Conservation (phyloP, 2,888 invertebrate species). For the Thera britannica region DNA sequence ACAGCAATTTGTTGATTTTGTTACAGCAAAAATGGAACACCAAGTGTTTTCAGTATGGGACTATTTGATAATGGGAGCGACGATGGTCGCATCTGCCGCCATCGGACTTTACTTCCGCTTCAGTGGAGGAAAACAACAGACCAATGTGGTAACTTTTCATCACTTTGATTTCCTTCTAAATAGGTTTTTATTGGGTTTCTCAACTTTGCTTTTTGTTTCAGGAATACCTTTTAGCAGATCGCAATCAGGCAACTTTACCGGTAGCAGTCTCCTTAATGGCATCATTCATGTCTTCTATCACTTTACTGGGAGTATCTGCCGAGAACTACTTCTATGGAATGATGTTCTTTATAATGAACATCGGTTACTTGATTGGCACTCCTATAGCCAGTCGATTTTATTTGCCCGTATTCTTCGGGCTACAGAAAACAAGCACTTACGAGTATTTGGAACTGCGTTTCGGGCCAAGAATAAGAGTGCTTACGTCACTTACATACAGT, state of each 20-base stretch:
- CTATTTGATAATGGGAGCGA: constrained; percentile 89
- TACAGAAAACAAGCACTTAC: constrained; percentile 94
- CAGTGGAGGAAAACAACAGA: constrained; percentile 93
- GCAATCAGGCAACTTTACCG: constrained; percentile 91
- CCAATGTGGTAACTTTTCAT: constrained; percentile 85
- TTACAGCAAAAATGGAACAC: constrained; percentile 50
- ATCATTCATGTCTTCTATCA: constrained; percentile 97
- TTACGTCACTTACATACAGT: constrained; percentile 93
- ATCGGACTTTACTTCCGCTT: constrained; percentile 95
- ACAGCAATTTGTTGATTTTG: background rate
- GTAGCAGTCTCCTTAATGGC: constrained; percentile 96
- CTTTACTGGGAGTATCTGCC: constrained; percentile 93
- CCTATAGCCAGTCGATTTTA: constrained; percentile 91
- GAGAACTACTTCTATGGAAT: constrained; percentile 94
- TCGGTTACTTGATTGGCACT: constrained; percentile 90
- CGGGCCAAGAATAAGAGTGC: constrained; percentile 89
- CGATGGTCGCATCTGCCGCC: constrained; percentile 88
- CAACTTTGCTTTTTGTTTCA: constrained; percentile 59
- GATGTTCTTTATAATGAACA: constrained; percentile 90
- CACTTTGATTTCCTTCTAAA: background rate
- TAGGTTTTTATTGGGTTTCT: background rate
- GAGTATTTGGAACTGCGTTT: constrained; percentile 97
- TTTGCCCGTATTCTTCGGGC: constrained; percentile 93
- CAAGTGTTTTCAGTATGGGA: constrained; percentile 88
- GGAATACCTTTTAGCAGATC: constrained; percentile 94